Evolutionary conservation across 2,888 invertebrate genomes (phyloP).

Genomic region (Odontocolon sp.): DNA sequence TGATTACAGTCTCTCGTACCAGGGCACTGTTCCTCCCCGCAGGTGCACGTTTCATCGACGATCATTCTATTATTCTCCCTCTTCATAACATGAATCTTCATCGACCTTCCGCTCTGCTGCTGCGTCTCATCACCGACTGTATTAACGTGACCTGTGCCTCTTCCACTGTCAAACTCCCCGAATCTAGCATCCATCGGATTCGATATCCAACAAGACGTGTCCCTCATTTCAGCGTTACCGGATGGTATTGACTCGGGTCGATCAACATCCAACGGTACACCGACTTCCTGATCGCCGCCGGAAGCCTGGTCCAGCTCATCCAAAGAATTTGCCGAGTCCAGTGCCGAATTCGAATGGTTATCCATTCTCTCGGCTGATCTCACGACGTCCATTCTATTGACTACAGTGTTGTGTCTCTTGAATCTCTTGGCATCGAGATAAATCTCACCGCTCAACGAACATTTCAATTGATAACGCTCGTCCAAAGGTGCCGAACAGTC

Average conservation of each 20-base stretch:
- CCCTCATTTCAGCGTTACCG: slow-evolving; percentile 39
- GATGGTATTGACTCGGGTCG: slow-evolving; percentile 27
- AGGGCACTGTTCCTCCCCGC: slow-evolving; percentile 77
- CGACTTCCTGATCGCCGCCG: slow-evolving; percentile 59
- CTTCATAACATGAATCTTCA: slow-evolving; percentile 62
- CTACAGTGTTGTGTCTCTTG: slow-evolving; percentile 64
- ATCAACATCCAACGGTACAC: slow-evolving; percentile 44
- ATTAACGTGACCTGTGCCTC: slow-evolving; percentile 47
- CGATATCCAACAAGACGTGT: slow-evolving; percentile 63
- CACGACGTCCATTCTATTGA: slow-evolving; percentile 74
- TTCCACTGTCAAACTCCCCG: slow-evolving; percentile 29
- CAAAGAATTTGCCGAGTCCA: slow-evolving; percentile 69
- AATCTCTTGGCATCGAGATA: slow-evolving; percentile 66
- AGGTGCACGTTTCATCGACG: slow-evolving; percentile 76
- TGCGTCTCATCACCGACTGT: slow-evolving; percentile 52
- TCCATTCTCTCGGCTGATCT: slow-evolving; percentile 75
- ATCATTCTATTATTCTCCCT: slow-evolving; percentile 74
- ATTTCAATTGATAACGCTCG: slow-evolving; percentile 51
- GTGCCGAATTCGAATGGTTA: slow-evolving; percentile 74
- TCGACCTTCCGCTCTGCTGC: slow-evolving; percentile 38
- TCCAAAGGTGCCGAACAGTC: slow-evolving; percentile 58
- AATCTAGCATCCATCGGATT: slow-evolving; percentile 70
- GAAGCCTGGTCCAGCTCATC: slow-evolving; percentile 64
- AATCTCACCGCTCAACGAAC: slow-evolving; percentile 56
- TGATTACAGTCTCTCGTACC: slow-evolving; percentile 70